These are phyloP conservation scores for Glyphotaelius pellucidus DNA, from an alignment of 2,888 invertebrate genomes.

Conservation along the genomic window DNA sequence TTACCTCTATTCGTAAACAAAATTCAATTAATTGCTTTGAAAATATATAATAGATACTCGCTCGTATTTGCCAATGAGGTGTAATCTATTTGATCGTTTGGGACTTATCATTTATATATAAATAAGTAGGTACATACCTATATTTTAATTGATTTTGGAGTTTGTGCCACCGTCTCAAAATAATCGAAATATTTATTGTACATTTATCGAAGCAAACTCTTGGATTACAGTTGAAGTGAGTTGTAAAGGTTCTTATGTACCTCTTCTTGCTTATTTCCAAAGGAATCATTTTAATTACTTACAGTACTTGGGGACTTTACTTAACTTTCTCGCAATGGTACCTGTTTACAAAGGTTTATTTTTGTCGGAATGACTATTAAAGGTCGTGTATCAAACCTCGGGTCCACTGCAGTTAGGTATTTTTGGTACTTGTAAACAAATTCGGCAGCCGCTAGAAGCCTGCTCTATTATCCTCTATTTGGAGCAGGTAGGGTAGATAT, in stretches of 20 bases:
- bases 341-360: neutral
- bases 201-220: neutral
- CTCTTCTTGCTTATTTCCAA: neutral
- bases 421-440: too few relatives aligned
- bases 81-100: conserved; percentile 19
- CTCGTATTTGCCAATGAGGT: conserved; percentile 15
- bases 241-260: neutral
- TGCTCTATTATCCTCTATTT: too few relatives aligned
- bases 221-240: neutral
- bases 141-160: conserved; percentile 23
- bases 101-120: neutral
- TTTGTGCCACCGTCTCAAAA: neutral
- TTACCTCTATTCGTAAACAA: neutral
- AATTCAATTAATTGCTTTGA: conserved; percentile 19
- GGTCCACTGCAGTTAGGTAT: too few relatives aligned
- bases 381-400: too few relatives aligned
- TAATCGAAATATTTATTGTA: conserved; percentile 13
- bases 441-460: too few relatives aligned
- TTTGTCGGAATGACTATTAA: neutral
- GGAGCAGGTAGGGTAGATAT: too few relatives aligned
- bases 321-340: neutral
- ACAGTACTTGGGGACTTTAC: neutral
- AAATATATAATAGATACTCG: neutral
- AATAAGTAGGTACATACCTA: neutral
- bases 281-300: neutral